Evolutionary conservation across 1,140 invertebrate species (phyloP), one percentile per base, ranked within the genome.

Genomic region (Gonioctena quinquepunctata): DNA sequence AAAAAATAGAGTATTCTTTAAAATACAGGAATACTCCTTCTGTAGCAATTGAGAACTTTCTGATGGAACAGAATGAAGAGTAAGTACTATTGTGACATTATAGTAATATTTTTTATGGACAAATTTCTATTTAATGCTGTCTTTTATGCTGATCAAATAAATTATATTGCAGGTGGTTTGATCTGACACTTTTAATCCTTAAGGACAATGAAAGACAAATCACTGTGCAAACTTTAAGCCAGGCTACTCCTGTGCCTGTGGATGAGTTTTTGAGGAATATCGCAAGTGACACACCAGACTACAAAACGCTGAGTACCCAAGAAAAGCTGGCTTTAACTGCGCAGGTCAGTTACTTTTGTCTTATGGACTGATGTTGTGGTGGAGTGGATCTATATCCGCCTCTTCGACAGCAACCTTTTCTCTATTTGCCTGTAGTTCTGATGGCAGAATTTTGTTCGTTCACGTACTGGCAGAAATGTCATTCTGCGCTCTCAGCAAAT

Each of bases 41-140:
- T 49, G 84, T 95, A 2, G 91, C 92, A 2, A 83, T 94, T 2
- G 92, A 95, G 81, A 92, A 90, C 75, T 94, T 94, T 79, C 83
- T 95, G 61, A 83, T 92, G 5, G 92, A 95, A 85, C 83, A 89
- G 22, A 86, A 89, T 74, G 91, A 93, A 73, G 80, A 80, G 82
- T 83, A 80, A 79, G 81, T n/a, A n/a, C n/a, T n/a, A n/a, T n/a
- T n/a, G n/a, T n/a, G n/a, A n/a, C n/a, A n/a, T n/a, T n/a, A n/a
- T n/a, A n/a, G n/a, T n/a, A n/a, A n/a, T n/a, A n/a, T n/a, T n/a
- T n/a, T n/a, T n/a, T n/a, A n/a, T n/a, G n/a, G n/a, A n/a, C n/a
- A n/a, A n/a, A n/a, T n/a, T n/a, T n/a, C n/a, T n/a, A n/a, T n/a
- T n/a, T n/a, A n/a, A n/a, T n/a, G n/a, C n/a, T n/a, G n/a, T n/a